Conservation (phyloP, 1,140 invertebrate species). For the Pomacea maculata region DNA sequence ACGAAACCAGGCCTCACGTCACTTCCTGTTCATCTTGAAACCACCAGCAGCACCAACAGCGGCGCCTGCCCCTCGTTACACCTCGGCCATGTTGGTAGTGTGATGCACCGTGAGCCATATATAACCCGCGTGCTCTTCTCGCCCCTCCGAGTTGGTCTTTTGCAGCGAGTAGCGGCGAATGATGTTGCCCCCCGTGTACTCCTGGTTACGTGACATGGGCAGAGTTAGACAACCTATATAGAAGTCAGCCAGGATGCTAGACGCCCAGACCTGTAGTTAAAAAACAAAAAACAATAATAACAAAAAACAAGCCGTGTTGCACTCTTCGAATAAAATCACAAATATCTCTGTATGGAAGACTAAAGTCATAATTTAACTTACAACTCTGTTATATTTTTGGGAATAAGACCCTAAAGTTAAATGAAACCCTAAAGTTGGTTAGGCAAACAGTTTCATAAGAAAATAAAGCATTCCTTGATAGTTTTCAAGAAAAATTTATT, state of each 20-base stretch:
- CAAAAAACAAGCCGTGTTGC: not conserved
- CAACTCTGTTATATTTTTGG: too few species aligned
- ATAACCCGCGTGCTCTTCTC: slow-evolving; percentile 40
- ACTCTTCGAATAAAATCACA: too few species aligned
- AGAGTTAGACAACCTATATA: slow-evolving; percentile 47
- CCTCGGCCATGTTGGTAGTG: slow-evolving; percentile 41
- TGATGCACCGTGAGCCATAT: slow-evolving; percentile 54
- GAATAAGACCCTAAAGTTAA: too few species aligned
- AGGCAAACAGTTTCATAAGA: too few species aligned
- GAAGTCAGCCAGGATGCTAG: slow-evolving; percentile 47
- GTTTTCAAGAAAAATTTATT: too few species aligned
- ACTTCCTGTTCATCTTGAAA: not conserved
- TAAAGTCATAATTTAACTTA: too few species aligned
- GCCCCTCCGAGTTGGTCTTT: slow-evolving; percentile 37
- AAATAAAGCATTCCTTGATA: too few species aligned
- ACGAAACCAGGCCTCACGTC: not conserved
- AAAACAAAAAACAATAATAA: not conserved
- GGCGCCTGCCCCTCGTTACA: slow-evolving; percentile 23
- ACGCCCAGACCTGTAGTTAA: slow-evolving; percentile 52
- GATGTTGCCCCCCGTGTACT: slow-evolving; percentile 53
- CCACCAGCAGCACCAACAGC: not conserved
- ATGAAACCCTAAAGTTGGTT: too few species aligned
- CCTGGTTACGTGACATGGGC: slow-evolving; percentile 46
- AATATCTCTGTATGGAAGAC: too few species aligned
- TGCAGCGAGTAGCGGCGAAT: slow-evolving; percentile 45